Evolutionary conservation across 2,888 invertebrate species (phyloP).

Genomic region (Metallyticus violacea): DNA sequence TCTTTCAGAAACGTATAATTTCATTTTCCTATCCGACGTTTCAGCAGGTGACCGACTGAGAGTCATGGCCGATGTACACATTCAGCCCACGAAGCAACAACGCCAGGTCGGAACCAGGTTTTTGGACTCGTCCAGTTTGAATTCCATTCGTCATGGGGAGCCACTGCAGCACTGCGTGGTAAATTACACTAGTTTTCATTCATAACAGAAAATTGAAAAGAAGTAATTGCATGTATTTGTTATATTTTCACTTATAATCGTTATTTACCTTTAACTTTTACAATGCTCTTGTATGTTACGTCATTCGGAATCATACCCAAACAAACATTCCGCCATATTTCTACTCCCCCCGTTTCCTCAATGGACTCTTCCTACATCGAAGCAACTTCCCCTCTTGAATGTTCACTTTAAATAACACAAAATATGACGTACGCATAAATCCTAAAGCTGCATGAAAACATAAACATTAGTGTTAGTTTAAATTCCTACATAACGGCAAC

Average conservation of each 20-base stretch:
- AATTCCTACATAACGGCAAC: not conserved
- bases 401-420: not conserved
- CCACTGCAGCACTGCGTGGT: not conserved
- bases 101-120: conserved; percentile 13
- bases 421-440: not conserved
- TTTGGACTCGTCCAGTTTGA: conserved; percentile 21
- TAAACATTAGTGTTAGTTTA: not conserved
- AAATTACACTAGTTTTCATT: not conserved
- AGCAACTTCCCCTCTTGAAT: not conserved
- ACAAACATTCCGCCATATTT: not conserved
- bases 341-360: not conserved
- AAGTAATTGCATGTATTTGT: too few species aligned
- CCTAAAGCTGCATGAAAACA: not conserved
- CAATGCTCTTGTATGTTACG: not conserved
- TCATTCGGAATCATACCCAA: not conserved
- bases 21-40: conserved; percentile 26
- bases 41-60: conserved; percentile 33
- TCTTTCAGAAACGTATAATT: not conserved
- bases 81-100: conserved; percentile 10
- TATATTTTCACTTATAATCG: not conserved
- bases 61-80: conserved; percentile 34
- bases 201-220: not conserved
- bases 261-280: not conserved
- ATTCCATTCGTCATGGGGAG: conserved; percentile 23
- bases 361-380: conserved; percentile 2